Conservation (phyloP, 2,888 invertebrate genomes). For the Cactoblastis cactorum region DNA sequence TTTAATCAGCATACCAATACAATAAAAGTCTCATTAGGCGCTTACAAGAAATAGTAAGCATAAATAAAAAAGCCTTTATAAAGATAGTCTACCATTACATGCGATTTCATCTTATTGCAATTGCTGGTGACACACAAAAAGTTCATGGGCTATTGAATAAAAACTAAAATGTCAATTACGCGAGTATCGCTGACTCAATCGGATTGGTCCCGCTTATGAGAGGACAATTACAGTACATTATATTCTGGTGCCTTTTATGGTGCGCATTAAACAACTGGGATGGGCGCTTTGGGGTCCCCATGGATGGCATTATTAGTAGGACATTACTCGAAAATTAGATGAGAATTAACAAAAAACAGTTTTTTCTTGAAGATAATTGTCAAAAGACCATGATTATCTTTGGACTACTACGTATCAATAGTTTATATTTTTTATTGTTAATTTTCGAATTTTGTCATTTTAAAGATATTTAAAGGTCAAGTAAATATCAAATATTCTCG, state of each 20-base stretch:
- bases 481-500: too few species aligned
- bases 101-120: constrained; percentile 4
- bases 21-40: not conserved
- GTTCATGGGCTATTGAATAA: constrained; percentile 16
- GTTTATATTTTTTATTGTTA: too few species aligned
- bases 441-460: too few species aligned
- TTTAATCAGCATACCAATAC: not conserved
- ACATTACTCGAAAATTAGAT: not conserved
- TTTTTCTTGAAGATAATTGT: too few species aligned
- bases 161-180: constrained; percentile 61
- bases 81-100: constrained; percentile 7
- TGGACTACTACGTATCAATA: too few species aligned
- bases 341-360: not conserved
- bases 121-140: constrained; percentile 12
- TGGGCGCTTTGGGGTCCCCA: constrained; percentile 27
- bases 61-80: not conserved
- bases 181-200: constrained; percentile 68
- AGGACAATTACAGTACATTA: constrained; percentile 75
- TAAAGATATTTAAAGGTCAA: too few species aligned
- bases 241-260: constrained; percentile 67
- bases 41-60: not conserved
- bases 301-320: constrained; percentile 4
- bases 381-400: too few species aligned
- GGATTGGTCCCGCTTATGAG: constrained; percentile 61
- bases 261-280: constrained; percentile 42